These are phyloP conservation scores for Elephantulus edwardii DNA, from an alignment of 2,113 vertebrate species.

Conservation along the genomic window DNA sequence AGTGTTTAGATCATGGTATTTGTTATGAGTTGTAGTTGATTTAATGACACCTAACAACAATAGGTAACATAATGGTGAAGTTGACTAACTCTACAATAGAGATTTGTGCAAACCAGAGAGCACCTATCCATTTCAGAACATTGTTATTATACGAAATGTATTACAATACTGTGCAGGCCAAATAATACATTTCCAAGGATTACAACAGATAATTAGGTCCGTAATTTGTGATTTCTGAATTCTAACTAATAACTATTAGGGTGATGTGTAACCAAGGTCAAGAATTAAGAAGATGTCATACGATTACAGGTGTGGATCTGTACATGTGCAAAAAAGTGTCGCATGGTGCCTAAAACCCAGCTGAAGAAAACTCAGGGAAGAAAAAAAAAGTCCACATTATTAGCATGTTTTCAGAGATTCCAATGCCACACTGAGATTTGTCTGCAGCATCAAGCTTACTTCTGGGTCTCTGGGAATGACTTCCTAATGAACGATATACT, in stretches of 20 bases:
- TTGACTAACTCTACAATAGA: background rate
- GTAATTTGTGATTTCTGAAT: slow-evolving; percentile 17
- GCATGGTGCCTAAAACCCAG: background rate
- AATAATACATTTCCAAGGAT: background rate
- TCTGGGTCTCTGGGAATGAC: slow-evolving; percentile 1
- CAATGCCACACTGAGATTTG: background rate
- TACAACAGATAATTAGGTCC: background rate
- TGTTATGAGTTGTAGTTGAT: too few relatives aligned
- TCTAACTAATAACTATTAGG: background rate
- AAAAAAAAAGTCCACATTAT: background rate
- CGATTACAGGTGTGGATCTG: background rate
- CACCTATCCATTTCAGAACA: background rate
- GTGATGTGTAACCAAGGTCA: background rate
- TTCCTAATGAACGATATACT: background rate
- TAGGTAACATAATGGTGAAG: background rate
- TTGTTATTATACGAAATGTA: background rate
- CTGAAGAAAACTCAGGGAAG: slow-evolving; percentile 24
- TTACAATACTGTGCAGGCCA: background rate
- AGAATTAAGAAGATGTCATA: background rate
- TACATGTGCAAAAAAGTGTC: background rate
- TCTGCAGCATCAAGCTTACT: background rate
- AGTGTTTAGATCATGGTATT: too few relatives aligned
- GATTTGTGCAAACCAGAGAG: slow-evolving; percentile 9
- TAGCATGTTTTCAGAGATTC: background rate
- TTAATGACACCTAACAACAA: too few relatives aligned